phyloP scores from a whole-genome alignment of 2,888 invertebrate species.

The Philereme vetulata region DNA sequence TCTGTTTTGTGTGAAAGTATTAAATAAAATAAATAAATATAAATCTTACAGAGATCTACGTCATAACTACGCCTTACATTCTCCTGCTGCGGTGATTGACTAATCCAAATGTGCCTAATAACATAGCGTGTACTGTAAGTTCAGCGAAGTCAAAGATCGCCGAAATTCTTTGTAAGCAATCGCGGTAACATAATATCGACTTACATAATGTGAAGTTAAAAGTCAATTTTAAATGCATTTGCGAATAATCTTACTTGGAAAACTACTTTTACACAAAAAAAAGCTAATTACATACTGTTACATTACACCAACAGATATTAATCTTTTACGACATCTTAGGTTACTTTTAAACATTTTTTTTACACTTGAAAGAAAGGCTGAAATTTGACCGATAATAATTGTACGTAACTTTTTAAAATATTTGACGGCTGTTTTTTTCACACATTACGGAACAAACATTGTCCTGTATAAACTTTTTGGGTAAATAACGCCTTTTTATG shows the following conservation, averaged over 20 bases:
- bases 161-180: slow-evolving; percentile 20
- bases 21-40: too few relatives aligned
- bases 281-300: slow-evolving; percentile 4
- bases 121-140: slow-evolving; percentile 2
- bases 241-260: slow-evolving; percentile 8
- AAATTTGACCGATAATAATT: too few relatives aligned
- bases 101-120: not conserved
- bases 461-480: too few relatives aligned
- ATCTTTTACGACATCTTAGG: not conserved
- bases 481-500: too few relatives aligned
- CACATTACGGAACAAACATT: too few relatives aligned
- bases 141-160: slow-evolving; percentile 31
- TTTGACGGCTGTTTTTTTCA: too few relatives aligned
- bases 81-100: too few relatives aligned
- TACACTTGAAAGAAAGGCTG: too few relatives aligned
- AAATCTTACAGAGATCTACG: too few relatives aligned
- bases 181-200: slow-evolving; percentile 26
- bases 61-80: too few relatives aligned
- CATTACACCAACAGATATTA: not conserved
- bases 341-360: not conserved
- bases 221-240: slow-evolving; percentile 29
- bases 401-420: too few relatives aligned
- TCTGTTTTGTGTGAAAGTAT: too few relatives aligned
- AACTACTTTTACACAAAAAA: slow-evolving; percentile 5
- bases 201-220: slow-evolving; percentile 30